Evolutionary conservation across 2,113 vertebrate species (phyloP), one percentile per base, ranked within the genome.

Genomic region (Hydrochoerus hydrochaeris): DNA sequence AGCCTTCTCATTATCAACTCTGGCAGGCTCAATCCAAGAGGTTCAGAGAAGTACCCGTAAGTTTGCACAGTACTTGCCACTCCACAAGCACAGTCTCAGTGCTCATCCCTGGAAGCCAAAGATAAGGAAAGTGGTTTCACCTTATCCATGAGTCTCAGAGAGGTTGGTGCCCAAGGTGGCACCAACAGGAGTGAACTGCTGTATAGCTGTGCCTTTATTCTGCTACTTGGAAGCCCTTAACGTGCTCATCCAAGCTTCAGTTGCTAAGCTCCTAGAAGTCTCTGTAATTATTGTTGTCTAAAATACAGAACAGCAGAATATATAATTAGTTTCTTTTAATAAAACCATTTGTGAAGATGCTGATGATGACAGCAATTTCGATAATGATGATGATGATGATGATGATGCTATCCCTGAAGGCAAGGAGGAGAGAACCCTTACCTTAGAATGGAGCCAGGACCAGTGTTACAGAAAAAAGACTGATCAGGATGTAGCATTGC

Each of bases 251-350:
- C 67, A 96, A 96, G 73, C 5, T 93, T 93, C 84, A 87, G 73
- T 84, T 93, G 89, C 95, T 91, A 95, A 95, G 62, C 86, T 97
- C 77, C 84, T 89, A 91, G 93, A 97, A 95, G 57, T 84, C 81
- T 83, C 52, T 38, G 44, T 96, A 95, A 95, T 96, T 89, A 96
- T 84, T 94, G 80, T 92, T 97, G 91, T 96, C 94, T 97, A 91
- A 97, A 96, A 95, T 94, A 95, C 24, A 93, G 49, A 96, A 96
- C 28, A 96, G 71, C 73, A 91, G 73, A 94, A 96, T 97, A 41
- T 65, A 7, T 91, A 95, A 95, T 96, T 96, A 93, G 89, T 77
- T 97, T 73, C 91, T 96, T 96, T 96, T 96, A 96, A 95, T 97
- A 96, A 97, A 88, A 35, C 58, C 88, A 85, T 95, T 90, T 88